Evolutionary conservation across 1,140 invertebrate species (phyloP), one percentile per base, ranked within the genome.

Genomic region (Bombus vancouverensis): DNA sequence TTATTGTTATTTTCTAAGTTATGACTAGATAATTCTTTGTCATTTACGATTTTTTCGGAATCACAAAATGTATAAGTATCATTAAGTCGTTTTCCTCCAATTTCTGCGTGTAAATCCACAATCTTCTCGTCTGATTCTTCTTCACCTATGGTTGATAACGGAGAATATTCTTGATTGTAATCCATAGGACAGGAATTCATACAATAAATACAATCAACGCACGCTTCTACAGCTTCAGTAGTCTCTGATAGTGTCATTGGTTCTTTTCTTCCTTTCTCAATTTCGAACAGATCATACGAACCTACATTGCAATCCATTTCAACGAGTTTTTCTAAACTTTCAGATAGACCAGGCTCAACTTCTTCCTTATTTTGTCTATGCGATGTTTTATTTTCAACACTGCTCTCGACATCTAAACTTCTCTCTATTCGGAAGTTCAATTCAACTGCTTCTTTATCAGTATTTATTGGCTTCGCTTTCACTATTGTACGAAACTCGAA

Each of bases 401-500:
- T 8, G 1, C 3, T 39, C 22, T 39, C 2, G 44, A 2, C 3
- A 15, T 32, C 22, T 8, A 1, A 18, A n/a, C 5, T 28, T 66
- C 18, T 62, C 32, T 86, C 57, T 2, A 90, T n/a, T 39, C 83
- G 77, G 25, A 90, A 90, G 18, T 89, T 89, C 25, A 90, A 81
- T 71, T 78, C 81, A 3, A 87, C 53, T 15, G 80, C 28, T 28
- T 34, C 28, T 22, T 78, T 62, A 22, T 83, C 37, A 28, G 10
- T 25, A 8, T 65, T 28, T 12, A 39, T n/a, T 25, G 65, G 66
- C 12, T 78, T 65, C 2, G 22, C 74, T 3, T 47, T 89, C 18
- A 62, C 88, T 42, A 87, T 32, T 6, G 88, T 89, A 10, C 68
- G 62, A 28, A 90, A 90, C 3, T 90, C 89, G 3, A 90, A 77